Evolutionary conservation across 1,140 invertebrate species (phyloP).

Genomic region (Lucilia cuprina): DNA sequence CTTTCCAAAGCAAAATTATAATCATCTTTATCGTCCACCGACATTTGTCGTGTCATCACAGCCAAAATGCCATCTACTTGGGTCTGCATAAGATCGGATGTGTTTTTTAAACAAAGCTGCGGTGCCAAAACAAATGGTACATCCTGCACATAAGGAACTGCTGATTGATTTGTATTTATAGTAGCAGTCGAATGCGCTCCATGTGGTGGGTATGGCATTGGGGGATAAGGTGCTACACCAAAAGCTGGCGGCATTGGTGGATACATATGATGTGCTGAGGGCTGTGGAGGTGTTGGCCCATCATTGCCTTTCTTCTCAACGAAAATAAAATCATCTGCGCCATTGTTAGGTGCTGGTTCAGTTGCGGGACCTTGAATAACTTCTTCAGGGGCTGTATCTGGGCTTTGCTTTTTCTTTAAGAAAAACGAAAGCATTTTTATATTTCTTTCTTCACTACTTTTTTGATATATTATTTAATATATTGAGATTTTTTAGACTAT

Average conservation of each 20-base stretch:
- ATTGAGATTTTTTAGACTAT: neutral
- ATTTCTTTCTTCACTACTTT: neutral
- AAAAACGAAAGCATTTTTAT: slow-evolving; percentile 54
- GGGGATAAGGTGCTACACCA: slow-evolving; percentile 37
- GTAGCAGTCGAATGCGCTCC: neutral
- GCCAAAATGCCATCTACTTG: slow-evolving; percentile 57
- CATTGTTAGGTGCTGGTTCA: slow-evolving; percentile 40
- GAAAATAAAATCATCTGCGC: slow-evolving; percentile 55
- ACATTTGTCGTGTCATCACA: slow-evolving; percentile 54
- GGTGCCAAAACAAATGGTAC: slow-evolving; percentile 58
- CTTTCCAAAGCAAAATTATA: slow-evolving; percentile 57
- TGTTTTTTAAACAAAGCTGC: slow-evolving; percentile 46
- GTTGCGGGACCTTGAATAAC: slow-evolving; percentile 53
- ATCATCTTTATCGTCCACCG: slow-evolving; percentile 51
- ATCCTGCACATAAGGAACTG: slow-evolving; percentile 54
- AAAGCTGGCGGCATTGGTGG: slow-evolving; percentile 50
- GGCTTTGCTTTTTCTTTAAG: slow-evolving; percentile 48
- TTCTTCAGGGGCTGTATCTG: slow-evolving; percentile 53
- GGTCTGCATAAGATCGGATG: slow-evolving; percentile 47
- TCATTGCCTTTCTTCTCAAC: slow-evolving; percentile 50
- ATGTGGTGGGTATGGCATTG: slow-evolving; percentile 18
- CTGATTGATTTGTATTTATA: slow-evolving; percentile 26
- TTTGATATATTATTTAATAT: neutral
- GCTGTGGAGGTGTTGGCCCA: slow-evolving; percentile 25
- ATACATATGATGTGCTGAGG: slow-evolving; percentile 42